These are phyloP conservation scores for Oreonectes daqikongensis DNA, from an alignment of 2,797 vertebrate genomes.

Conservation along the genomic window DNA sequence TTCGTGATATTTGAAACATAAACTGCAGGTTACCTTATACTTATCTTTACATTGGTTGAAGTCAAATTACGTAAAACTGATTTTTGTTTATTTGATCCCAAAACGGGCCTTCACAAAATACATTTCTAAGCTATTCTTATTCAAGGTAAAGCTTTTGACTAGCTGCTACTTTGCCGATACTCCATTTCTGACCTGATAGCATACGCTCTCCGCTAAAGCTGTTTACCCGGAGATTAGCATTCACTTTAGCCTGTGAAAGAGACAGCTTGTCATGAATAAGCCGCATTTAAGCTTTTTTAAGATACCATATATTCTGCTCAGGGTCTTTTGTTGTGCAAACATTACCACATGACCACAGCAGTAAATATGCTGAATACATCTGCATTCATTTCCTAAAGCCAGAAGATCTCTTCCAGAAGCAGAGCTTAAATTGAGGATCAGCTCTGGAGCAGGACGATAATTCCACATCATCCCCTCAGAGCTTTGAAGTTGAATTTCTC, in stretches of 20 bases:
- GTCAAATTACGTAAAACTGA: too few relatives aligned
- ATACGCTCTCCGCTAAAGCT: conserved; percentile 45
- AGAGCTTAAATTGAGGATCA: conserved; percentile 49
- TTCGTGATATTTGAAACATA: too few relatives aligned
- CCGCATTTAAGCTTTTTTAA: conserved; percentile 47
- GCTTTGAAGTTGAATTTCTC: conserved; percentile 59
- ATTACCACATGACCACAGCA: conserved; percentile 44
- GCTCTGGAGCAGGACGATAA: conserved; percentile 39
- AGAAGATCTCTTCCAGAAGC: conserved; percentile 40
- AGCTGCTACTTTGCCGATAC: not conserved
- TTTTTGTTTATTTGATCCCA: too few relatives aligned
- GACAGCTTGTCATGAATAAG: conserved; percentile 47
- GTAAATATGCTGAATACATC: conserved; percentile 52
- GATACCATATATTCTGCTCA: conserved; percentile 13
- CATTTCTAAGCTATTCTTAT: not conserved
- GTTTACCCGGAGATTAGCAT: conserved; percentile 51
- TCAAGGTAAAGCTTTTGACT: not conserved
- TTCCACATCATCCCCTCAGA: conserved; percentile 57
- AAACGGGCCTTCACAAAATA: not conserved
- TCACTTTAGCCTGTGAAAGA: conserved; percentile 40
- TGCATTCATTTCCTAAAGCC: conserved; percentile 51
- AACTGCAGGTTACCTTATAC: too few relatives aligned
- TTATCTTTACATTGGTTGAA: too few relatives aligned
- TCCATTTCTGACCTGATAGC: conserved; percentile 31
- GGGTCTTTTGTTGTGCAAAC: conserved; percentile 35